Evolutionary conservation across 1,140 invertebrate genomes (phyloP), one percentile per base, ranked within the genome.

Genomic region (Pinna nobilis): DNA sequence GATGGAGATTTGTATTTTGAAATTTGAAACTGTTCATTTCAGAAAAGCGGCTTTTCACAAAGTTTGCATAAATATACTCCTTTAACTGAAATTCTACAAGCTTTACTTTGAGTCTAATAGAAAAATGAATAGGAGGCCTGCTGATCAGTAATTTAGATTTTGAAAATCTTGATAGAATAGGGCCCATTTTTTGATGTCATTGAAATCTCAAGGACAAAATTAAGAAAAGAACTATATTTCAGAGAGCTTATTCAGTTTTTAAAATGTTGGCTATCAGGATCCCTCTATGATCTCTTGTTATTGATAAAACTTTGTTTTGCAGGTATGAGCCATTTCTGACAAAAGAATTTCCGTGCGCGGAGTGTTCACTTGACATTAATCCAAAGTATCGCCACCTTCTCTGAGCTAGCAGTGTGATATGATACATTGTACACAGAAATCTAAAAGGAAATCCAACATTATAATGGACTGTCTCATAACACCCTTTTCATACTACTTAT

Each of bases 291-390:
- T 37, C 11, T 25, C 33, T 35, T 51, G 37, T 61, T 32, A n/a
- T 20, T 53, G 53, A 41, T 20, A 55, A 9, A 25, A 39, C 5
- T 35, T 6, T 70, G 23, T 60, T 11, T 60, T 35, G 32, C 77
- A 87, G 86, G 86, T 88, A 88, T 79, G 82, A 88, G 49, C 86
- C 86, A 55, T 88, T 87, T 61, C 70, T 87, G 28, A 79, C 68
- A 0, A 84, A 78, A 70, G 84, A 88, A 53, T 88, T 85, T 51
- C 86, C 86, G 47, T 88, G 86, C 72, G 75, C 79, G 23, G 77
- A 82, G n/a, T 88, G 85, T 65, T 55, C 59, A 33, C 47, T 88
- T 51, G 85, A 88, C 72, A 65, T 88, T 4, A 87, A 87, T 44
- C 84, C 83, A 47, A 76, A 77, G 53, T 87, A 87, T 61, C 75